Conservation (phyloP, 2,113 vertebrate species). For the Lonchura striata region DNA sequence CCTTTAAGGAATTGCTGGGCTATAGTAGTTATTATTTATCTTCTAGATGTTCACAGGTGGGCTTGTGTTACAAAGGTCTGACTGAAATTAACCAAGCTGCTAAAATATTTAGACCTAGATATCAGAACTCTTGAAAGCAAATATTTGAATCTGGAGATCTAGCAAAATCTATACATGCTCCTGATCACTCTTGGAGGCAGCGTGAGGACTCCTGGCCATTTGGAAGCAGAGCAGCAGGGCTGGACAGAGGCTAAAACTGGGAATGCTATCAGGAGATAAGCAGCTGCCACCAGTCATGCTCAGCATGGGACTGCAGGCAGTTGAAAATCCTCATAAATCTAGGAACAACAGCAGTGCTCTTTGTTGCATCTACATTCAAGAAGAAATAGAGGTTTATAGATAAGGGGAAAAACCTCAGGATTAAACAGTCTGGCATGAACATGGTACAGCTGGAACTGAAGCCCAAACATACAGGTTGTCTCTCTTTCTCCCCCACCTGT, state of each 20-base stretch:
- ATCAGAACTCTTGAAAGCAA: background rate
- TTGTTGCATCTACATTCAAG: background rate
- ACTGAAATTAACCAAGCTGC: background rate
- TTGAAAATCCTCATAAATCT: background rate
- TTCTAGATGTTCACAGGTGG: background rate
- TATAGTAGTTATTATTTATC: background rate
- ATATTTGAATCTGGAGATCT: background rate
- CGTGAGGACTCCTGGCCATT: background rate
- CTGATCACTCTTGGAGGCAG: background rate
- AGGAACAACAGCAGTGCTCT: background rate
- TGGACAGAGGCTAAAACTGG: background rate
- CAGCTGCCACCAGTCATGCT: background rate
- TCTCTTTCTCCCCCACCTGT: background rate
- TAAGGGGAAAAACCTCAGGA: background rate
- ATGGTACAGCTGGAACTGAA: background rate
- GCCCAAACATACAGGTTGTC: background rate
- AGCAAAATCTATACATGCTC: background rate
- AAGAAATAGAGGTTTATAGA: background rate
- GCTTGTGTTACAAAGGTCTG: background rate
- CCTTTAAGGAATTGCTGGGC: background rate
- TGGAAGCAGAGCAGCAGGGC: background rate
- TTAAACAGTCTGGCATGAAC: background rate
- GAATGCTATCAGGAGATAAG: background rate
- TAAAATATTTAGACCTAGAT: background rate
- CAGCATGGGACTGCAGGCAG: background rate